Base-by-base conservation (phyloP, 2,113 vertebrate species). In the Centropristis striata region DNA sequence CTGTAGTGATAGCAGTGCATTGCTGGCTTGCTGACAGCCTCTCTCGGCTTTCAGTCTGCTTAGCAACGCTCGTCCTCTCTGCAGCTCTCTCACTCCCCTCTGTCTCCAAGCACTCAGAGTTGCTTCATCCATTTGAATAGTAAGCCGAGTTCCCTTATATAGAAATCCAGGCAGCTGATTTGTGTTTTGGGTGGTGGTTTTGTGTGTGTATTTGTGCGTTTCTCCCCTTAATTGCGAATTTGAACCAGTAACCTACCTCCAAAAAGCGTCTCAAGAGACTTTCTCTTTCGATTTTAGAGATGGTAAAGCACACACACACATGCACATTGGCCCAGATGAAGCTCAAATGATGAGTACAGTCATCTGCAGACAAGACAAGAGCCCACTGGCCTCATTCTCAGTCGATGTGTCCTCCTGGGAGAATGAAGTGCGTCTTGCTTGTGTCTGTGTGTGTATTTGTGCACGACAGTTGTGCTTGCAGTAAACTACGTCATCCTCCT, bases 11-110 rank as follows among this genome's bases (percentile, higher is more conserved):
- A 87, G 80, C 88, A 75, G 81, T 65, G 78, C 83, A 69, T 75
- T 81, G 74, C 85, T 90, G 90, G 90, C 91, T 84, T 65, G 79
- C 92, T 90, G 89, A 86, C 90, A 88, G 84, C 77, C 86, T 91
- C 86, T 77, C 85, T 86, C 71, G 6, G 81, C 86, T 90, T 90
- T 85, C 83, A 90, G 84, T 93, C 92, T 92, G 92, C 92, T 92
- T 93, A 93, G 92, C 91, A 93, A 93, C 91, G 76, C 91, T 90
- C 78, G 20, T 85, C 84, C 67, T 80, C 78, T 86, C 70, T 75
- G 57, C 74, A 70, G 76, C 83, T 88, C 82, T 71, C 84, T 92
- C 91, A 75, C 88, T 87, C 78, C 65, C 71, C 84, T 77, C 88
- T 84, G 69, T 91, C 89, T 90, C 89, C 78, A 80, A 75, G 87